Base-by-base conservation (phyloP, 2,888 invertebrate species). In the Megamerina dolium region DNA sequence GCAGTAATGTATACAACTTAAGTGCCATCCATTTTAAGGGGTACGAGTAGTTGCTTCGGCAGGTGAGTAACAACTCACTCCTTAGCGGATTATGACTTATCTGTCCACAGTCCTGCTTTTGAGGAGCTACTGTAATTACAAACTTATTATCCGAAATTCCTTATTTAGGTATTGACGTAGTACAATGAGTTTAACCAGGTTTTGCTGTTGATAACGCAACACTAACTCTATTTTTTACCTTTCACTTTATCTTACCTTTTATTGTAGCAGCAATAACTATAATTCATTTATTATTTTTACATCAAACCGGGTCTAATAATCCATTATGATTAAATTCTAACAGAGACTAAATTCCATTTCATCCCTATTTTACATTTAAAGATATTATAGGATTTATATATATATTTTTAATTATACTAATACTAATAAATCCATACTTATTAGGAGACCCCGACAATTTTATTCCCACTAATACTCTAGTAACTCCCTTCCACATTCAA, bases 111-210 rank as follows among this genome's bases (percentile, higher is more conserved):
- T n/a, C n/a, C n/a, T n/a, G n/a, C n/a, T 86, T 83, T 66, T 86
- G 85, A 77, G 84, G 83, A 2, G 84, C 85, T 0, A 84, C 84
- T 26, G 83, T 86, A 13, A 85, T 85, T 79, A 84, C 83, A 23
- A 85, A 84, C 61, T 57, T 87, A 56, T 48, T 86, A 49, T 85
- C 85, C 0, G 82, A 83, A 3, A 77, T 86, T 9, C 85, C 85
- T 0, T 82, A 80, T 53, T 58, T 85, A 70, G 85, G 83, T 12
- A 68, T 61, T 43, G 66, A 61, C 50, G 56, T 85, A 70, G 81
- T 85, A 2, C 74, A 77, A 70, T 85, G 83, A 78, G 70, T 87
- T 58, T 87, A 85, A 76, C 85, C 85, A 2, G 85, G 84, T 59
- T 86, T 84, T 70, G 78, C 81, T 0, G 80, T 87, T 14, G 79